These are phyloP conservation scores for Dicaeum eximium DNA, from an alignment of 2,113 vertebrate species.

Conservation along the genomic window DNA sequence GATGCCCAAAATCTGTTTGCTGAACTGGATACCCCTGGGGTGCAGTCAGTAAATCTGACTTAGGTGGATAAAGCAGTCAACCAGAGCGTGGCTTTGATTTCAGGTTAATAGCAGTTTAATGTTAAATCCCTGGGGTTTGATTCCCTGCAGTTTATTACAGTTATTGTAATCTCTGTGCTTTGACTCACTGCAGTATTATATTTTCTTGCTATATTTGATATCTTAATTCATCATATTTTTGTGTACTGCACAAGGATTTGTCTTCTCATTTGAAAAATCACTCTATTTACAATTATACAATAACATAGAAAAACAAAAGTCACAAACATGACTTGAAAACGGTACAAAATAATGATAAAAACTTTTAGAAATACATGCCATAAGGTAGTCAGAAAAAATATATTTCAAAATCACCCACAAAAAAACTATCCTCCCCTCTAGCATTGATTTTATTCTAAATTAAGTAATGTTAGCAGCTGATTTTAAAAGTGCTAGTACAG, in stretches of 20 bases:
- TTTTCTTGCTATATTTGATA: background rate
- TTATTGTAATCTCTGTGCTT: background rate
- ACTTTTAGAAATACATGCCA: background rate
- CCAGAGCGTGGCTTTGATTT: background rate
- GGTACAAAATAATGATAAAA: background rate
- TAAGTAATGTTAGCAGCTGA: background rate
- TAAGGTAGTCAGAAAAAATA: background rate
- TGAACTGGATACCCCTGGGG: background rate
- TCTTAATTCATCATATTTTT: background rate
- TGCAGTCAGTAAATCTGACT: background rate
- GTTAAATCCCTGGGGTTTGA: background rate
- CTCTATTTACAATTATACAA: background rate
- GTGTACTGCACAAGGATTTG: background rate
- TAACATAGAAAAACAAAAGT: background rate
- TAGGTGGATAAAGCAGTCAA: background rate
- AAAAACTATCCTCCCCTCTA: background rate
- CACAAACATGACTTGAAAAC: background rate
- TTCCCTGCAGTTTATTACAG: background rate
- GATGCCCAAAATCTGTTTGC: background rate
- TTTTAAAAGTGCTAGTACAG: background rate
- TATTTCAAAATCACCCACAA: background rate
- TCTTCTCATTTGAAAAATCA: background rate
- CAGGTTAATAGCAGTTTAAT: background rate
- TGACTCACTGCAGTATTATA: background rate
- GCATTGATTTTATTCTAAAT: background rate